Evolutionary conservation across 2,888 invertebrate species (phyloP), one percentile per base, ranked within the genome.

Genomic region (Idaea dimidiata): DNA sequence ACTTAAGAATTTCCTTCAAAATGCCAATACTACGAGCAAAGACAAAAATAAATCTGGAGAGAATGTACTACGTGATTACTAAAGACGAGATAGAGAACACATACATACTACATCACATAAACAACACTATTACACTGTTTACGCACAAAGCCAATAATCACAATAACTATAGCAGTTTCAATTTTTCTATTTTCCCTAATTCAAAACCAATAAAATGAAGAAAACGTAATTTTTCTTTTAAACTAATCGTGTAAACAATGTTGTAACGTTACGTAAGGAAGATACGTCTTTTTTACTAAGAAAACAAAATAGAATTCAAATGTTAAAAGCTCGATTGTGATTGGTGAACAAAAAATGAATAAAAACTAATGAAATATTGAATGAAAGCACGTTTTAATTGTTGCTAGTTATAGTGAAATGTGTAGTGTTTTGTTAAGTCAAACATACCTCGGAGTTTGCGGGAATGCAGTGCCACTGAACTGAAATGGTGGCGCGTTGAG

Each of bases 31-130:
- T 14, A 1, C 43, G 43, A 10, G 43, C 43, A 43, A 43, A 43
- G 43, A 43, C 43, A 43, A 43, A 43, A 43, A 43, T 43, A 43
- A 43, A 43, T 43, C 43, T 43, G 43, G 43, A 43, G 43, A 43
- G 43, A 43, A 43, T 43, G 43, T 43, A 14, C 14, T 10, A 3
- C 2, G 8, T 43, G 14, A 43, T 43, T 43, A 43, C 10, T 14
- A 10, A 14, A 43, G 14, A 7, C 43, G 43, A 10, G 43, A 43
- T 10, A 7, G 10, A 43, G 43, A 43, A 8, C 8, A 8, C 14
- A 14, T 14, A 43, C 43, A 24, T 24, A 24, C 5, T 24, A 24
- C 24, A 24, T 43, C 43, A 43, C 43, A 43, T 14, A 43, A 43
- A 43, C 43, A 43, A 43, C 43, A 43, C 43, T 43, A 10, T 43